phyloP scores from a whole-genome alignment of 2,113 vertebrate genomes.

The Zapornia atra region DNA sequence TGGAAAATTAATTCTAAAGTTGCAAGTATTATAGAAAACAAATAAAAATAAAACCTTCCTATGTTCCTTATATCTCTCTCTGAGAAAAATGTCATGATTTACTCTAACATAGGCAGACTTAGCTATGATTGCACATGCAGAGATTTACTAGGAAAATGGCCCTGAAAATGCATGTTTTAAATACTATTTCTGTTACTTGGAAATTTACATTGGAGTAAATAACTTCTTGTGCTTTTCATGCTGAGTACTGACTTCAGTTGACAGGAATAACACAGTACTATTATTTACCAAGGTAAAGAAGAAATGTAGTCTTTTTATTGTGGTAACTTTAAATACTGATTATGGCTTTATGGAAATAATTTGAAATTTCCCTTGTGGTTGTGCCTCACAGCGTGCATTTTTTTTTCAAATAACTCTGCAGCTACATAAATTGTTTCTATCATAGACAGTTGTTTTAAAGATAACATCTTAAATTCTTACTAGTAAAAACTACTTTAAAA shows the following conservation, averaged over 20 bases:
- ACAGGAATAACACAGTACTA: background rate
- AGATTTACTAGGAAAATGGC: background rate
- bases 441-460: background rate
- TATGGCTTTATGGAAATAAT: background rate
- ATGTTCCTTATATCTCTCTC: background rate
- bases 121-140: fast-evolving
- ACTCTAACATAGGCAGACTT: background rate
- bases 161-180: background rate
- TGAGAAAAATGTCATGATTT: background rate
- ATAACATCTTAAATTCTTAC: background rate
- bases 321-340: background rate
- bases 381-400: background rate
- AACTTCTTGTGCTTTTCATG: background rate
- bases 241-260: background rate
- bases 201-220: background rate
- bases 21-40: background rate
- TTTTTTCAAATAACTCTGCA: background rate
- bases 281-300: background rate
- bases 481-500: background rate
- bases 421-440: background rate
- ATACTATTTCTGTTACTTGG: background rate
- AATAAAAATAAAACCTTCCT: background rate
- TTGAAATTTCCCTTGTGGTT: background rate
- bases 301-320: background rate
- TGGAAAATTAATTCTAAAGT: background rate